phyloP scores from a whole-genome alignment of 2,797 vertebrate genomes.

The Pampus argenteus region DNA sequence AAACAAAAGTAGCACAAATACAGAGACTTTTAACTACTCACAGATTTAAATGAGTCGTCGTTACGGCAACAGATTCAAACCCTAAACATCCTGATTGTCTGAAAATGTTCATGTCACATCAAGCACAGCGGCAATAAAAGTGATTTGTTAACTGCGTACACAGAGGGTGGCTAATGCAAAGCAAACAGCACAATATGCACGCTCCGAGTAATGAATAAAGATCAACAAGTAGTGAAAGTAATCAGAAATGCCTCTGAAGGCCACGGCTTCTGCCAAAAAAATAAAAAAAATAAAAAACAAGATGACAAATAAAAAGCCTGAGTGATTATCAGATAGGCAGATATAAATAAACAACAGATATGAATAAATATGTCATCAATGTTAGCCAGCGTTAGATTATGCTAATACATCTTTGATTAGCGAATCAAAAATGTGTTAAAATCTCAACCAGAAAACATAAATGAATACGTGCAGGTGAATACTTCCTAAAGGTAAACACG shows the following conservation, averaged over 20 bases:
- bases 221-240: slow-evolving; percentile 54
- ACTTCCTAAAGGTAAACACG: slow-evolving; percentile 7
- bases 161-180: slow-evolving; percentile 47
- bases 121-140: slow-evolving; percentile 31
- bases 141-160: slow-evolving; percentile 30
- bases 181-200: slow-evolving; percentile 32
- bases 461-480: slow-evolving; percentile 35
- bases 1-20: slow-evolving; percentile 11
- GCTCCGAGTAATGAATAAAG: slow-evolving; percentile 41
- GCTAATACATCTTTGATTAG: slow-evolving; percentile 62
- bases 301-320: slow-evolving; percentile 43
- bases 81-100: slow-evolving; percentile 6
- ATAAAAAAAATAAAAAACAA: slow-evolving; percentile 58
- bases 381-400: slow-evolving; percentile 46
- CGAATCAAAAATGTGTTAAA: slow-evolving; percentile 43
- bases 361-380: slow-evolving; percentile 70
- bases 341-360: too few species aligned
- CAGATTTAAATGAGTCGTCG: slow-evolving; percentile 29
- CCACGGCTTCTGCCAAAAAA: slow-evolving; percentile 45
- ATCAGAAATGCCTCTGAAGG: slow-evolving; percentile 42
- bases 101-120: slow-evolving; percentile 11
- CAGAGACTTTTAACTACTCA: slow-evolving; percentile 24
- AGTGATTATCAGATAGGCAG: slow-evolving; percentile 59
- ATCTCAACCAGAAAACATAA: slow-evolving; percentile 43
- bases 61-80: slow-evolving; percentile 27